Evolutionary conservation across 2,888 invertebrate species (phyloP), one percentile per base, ranked within the genome.

Genomic region (Eudemis profundana): DNA sequence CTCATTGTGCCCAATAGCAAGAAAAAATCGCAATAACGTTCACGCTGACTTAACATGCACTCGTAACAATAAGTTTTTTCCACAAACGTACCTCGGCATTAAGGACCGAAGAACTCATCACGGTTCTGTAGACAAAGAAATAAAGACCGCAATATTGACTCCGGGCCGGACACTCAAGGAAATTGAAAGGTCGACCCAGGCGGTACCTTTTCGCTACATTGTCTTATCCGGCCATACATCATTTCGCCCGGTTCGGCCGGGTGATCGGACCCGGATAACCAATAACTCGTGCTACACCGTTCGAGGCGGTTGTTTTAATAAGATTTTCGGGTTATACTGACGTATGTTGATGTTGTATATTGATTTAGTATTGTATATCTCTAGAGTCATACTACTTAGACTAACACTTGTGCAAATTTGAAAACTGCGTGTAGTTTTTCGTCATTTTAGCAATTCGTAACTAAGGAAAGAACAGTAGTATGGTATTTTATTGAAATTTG

Each of bases 101-200:
- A 65, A 65, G 60, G 44, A 57, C 71, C 74, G 76, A 78, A 74
- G 75, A 78, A 80, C 78, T 78, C 78, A 78, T 79, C 76, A 74
- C 72, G 74, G 73, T 74, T 69, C 62, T 73, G 74, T 73, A 77
- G 77, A 68, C 60, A 68, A 68, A 68, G 81, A 79, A 78, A 81
- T 82, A 79, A 79, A 78, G 74, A 76, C 76, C 72, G 71, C 70
- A 70, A 71, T 75, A 75, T 72, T 67, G 68, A 65, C 65, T 70
- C 73, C 74, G 77, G 73, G 70, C 73, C 75, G 74, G 74, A 79
- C 84, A 85, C 86, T 88, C 83, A 83, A 82, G 86, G 85, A 89
- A 89, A 89, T 89, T 88, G 89, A 89, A 89, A 87, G 87, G 85
- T 86, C 84, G 81, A 77, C 77, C 82, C 79, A 83, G 79, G 78